Evolutionary conservation across 2,888 invertebrate species (phyloP).

Genomic region (Drosophila leonis): DNA sequence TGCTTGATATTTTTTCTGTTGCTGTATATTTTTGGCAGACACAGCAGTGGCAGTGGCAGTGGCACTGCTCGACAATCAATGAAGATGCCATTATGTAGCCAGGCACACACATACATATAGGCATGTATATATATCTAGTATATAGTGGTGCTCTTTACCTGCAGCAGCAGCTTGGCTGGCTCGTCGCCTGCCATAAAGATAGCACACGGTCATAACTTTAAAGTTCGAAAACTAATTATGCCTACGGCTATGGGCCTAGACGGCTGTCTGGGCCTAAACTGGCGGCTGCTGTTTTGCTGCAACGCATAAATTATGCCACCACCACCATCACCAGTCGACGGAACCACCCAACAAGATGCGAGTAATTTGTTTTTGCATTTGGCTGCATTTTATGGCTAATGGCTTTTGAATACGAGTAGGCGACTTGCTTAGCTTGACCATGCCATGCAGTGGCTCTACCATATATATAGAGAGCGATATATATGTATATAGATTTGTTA

Average conservation of each 20-base stretch:
- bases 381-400: slow-evolving; percentile 79
- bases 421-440: slow-evolving; percentile 37
- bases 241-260: slow-evolving; percentile 73
- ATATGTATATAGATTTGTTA: slow-evolving; percentile 52
- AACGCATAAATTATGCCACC: slow-evolving; percentile 71
- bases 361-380: slow-evolving; percentile 73
- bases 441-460: slow-evolving; percentile 22
- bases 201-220: slow-evolving; percentile 77
- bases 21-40: slow-evolving; percentile 57
- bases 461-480: not conserved
- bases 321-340: slow-evolving; percentile 4
- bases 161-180: slow-evolving; percentile 29
- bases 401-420: slow-evolving; percentile 72
- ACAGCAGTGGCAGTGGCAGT: slow-evolving; percentile 43
- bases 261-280: slow-evolving; percentile 33
- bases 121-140: not conserved
- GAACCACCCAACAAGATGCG: slow-evolving; percentile 11
- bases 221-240: slow-evolving; percentile 84
- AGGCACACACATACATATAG: slow-evolving; percentile 11
- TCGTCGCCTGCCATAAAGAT: slow-evolving; percentile 69
- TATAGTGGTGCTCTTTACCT: slow-evolving; percentile 27
- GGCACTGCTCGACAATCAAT: slow-evolving; percentile 57
- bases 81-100: slow-evolving; percentile 51
- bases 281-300: slow-evolving; percentile 55
- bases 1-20: slow-evolving; percentile 46